Conservation (phyloP, 2,113 vertebrate species). For the Hemiscyllium ocellatum region DNA sequence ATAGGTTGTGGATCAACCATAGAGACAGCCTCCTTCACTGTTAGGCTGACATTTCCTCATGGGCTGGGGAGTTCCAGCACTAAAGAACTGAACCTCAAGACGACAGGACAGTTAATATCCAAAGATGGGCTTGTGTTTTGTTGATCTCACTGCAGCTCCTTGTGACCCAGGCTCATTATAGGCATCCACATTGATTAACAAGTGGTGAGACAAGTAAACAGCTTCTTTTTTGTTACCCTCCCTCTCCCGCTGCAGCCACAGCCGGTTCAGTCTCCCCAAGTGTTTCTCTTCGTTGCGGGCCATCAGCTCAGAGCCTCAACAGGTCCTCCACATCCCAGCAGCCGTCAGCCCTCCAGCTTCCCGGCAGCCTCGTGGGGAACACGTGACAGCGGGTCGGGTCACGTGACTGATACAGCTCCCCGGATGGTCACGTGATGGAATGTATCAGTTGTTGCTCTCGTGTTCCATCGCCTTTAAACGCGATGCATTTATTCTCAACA, state of each 20-base stretch:
- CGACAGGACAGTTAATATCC: neutral
- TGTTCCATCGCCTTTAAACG: no score
- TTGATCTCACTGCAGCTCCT: neutral
- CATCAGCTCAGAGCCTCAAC: conserved; percentile 46
- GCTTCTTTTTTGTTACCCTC: conserved; percentile 48
- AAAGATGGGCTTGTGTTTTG: neutral
- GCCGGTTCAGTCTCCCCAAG: conserved; percentile 59
- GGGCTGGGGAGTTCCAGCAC: neutral
- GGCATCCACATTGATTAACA: neutral
- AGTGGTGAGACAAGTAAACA: neutral
- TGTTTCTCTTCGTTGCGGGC: conserved; percentile 70
- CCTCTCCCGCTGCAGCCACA: conserved; percentile 67
- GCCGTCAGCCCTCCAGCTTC: neutral
- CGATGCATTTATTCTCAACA: neutral
- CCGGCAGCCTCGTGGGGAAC: neutral
- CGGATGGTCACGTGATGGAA: no score
- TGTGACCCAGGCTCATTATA: neutral
- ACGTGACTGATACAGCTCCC: neutral
- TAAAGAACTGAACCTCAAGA: neutral
- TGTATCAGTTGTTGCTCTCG: no score
- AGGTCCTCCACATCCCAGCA: neutral
- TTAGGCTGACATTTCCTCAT: neutral
- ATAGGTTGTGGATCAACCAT: neutral
- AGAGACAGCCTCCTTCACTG: neutral
- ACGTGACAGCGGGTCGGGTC: neutral